Evolutionary conservation across 2,888 invertebrate genomes (phyloP).

Genomic region (Plebejus argus): DNA sequence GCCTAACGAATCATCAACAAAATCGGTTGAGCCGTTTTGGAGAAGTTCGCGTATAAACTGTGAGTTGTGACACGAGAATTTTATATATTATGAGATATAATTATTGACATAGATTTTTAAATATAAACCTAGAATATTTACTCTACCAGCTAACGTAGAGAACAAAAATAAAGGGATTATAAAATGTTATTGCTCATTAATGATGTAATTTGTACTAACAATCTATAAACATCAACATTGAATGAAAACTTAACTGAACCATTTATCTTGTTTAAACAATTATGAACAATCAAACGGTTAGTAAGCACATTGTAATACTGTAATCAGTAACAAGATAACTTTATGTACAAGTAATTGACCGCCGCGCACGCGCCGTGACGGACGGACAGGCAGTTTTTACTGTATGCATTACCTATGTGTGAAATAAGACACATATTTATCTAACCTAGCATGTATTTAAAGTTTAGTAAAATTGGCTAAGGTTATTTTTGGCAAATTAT

Average conservation of each 20-base stretch:
- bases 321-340: constrained; percentile 17
- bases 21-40: too few species aligned
- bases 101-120: too few species aligned
- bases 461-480: too few species aligned
- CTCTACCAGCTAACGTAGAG: too few species aligned
- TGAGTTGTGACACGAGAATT: too few species aligned
- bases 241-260: background rate
- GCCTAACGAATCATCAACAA: too few species aligned
- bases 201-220: background rate
- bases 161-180: too few species aligned
- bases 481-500: too few species aligned
- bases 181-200: too few species aligned
- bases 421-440: background rate
- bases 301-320: background rate
- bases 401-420: background rate
- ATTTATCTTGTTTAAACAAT: background rate
- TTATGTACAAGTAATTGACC: constrained; percentile 19
- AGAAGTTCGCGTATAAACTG: too few species aligned
- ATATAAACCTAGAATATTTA: too few species aligned
- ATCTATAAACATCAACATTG: background rate
- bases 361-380: constrained; percentile 24
- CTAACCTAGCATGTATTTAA: background rate
- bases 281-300: background rate
- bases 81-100: too few species aligned
- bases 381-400: constrained; percentile 7